Evolutionary conservation across 2,113 vertebrate species (phyloP).

Genomic region (Dryoscopus gambensis): DNA sequence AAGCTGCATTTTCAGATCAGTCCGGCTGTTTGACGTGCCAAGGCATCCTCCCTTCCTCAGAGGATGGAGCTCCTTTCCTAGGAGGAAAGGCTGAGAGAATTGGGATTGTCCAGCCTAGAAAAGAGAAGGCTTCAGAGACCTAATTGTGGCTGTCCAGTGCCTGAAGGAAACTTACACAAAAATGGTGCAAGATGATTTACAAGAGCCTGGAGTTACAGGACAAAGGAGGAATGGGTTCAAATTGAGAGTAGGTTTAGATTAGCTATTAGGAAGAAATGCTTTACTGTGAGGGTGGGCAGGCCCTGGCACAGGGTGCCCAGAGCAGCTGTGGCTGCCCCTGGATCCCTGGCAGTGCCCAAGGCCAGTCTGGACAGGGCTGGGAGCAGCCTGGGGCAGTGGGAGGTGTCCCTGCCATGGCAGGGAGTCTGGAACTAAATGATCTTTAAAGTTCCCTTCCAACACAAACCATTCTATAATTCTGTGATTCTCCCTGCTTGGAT

Average conservation of each 20-base stretch:
- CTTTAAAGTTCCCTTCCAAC: background rate
- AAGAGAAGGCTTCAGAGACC: background rate
- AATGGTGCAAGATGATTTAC: background rate
- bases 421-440: background rate
- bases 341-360: background rate
- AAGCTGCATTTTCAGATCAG: background rate
- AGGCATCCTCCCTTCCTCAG: background rate
- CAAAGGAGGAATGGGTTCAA: background rate
- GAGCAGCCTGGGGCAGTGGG: background rate
- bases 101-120: background rate
- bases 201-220: background rate
- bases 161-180: background rate
- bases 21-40: background rate
- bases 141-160: background rate
- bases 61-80: background rate
- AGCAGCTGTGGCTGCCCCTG: background rate
- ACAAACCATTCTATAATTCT: background rate
- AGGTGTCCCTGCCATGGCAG: background rate
- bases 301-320: background rate
- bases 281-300: fast-evolving
- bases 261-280: background rate
- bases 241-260: background rate
- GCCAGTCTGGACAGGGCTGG: background rate
- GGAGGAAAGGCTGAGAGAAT: background rate
- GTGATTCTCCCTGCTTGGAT: background rate